Percentiles rank a stretch among this genome's conserved stretches.
Conservation (phyloP, 2,797 vertebrate species). For the Erpetoichthys calabaricus region DNA sequence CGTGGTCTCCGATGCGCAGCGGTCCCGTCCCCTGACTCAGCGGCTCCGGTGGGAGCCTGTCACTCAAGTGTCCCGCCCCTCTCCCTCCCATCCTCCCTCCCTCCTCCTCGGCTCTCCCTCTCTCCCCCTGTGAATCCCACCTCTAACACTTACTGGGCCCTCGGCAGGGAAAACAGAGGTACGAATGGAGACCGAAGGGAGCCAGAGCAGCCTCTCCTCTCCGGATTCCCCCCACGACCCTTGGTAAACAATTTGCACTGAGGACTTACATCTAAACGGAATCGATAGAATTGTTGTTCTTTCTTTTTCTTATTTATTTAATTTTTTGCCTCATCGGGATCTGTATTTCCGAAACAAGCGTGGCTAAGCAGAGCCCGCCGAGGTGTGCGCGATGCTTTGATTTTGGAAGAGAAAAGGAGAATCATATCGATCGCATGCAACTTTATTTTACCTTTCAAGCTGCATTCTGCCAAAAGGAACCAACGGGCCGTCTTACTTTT, state of each 20-base stretch:
- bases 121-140: conserved; percentile 32
- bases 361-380: conserved; percentile 26
- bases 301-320: not conserved
- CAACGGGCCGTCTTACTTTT: conserved; percentile 42
- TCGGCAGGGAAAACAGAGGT: conserved; percentile 39
- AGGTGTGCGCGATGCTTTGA: not conserved
- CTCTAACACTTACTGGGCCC: conserved; percentile 45
- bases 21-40: conserved; percentile 50
- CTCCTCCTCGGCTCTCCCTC: conserved; percentile 40
- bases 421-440: not conserved
- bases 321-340: conserved; percentile 15
- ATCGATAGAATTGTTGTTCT: not conserved
- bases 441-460: not conserved
- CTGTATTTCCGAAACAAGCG: conserved; percentile 17
- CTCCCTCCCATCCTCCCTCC: conserved; percentile 46
- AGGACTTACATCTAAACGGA: not conserved
- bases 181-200: conserved; percentile 91
- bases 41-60: conserved; percentile 8
- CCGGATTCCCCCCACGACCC: conserved; percentile 93
- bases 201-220: conserved; percentile 83
- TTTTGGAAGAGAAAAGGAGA: not conserved
- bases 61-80: conserved; percentile 38
- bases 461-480: conserved; percentile 21
- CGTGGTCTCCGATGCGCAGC: conserved; percentile 33
- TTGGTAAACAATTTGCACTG: conserved; percentile 53